A percentile compares a stretch with the other conserved stretches of the same genome.
phyloP scores from a whole-genome alignment of 2,888 invertebrate genomes.

The Cabera pusaria region DNA sequence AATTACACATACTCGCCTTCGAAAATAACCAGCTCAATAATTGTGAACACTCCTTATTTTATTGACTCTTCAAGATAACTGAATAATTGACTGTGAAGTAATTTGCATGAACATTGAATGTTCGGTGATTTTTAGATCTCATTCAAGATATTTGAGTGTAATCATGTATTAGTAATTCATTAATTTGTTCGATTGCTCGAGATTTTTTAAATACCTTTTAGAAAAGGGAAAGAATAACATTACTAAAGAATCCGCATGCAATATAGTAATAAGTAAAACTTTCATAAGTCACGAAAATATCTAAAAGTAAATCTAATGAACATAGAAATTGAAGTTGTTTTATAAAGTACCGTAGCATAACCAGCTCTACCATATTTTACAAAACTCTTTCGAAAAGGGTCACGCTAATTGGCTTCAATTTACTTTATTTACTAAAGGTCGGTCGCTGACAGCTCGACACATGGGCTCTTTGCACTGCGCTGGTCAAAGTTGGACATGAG shows the following conservation, averaged over 20 bases:
- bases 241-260: too few relatives aligned
- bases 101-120: constrained; percentile 3
- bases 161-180: too few relatives aligned
- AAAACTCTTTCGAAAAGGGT: constrained; percentile 15
- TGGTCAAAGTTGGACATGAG: background rate
- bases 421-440: constrained; percentile 14
- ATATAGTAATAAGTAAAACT: too few relatives aligned
- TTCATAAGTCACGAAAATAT: too few relatives aligned
- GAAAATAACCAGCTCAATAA: constrained; percentile 6
- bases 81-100: constrained; percentile 9
- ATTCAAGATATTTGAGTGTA: too few relatives aligned
- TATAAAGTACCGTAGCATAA: too few relatives aligned
- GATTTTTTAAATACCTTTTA: too few relatives aligned
- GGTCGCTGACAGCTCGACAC: constrained; percentile 21
- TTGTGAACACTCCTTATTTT: constrained; percentile 18
- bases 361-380: background rate
- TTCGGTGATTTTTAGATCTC: background rate
- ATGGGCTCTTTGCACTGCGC: constrained; percentile 1
- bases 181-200: too few relatives aligned
- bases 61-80: constrained; percentile 11
- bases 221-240: too few relatives aligned
- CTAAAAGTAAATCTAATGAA: too few relatives aligned
- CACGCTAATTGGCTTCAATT: constrained; percentile 23
- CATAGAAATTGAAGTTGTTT: too few relatives aligned
- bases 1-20: constrained; percentile 26